Evolutionary conservation across 2,797 vertebrate genomes (phyloP).

Genomic region (Enteromius argenteus): DNA sequence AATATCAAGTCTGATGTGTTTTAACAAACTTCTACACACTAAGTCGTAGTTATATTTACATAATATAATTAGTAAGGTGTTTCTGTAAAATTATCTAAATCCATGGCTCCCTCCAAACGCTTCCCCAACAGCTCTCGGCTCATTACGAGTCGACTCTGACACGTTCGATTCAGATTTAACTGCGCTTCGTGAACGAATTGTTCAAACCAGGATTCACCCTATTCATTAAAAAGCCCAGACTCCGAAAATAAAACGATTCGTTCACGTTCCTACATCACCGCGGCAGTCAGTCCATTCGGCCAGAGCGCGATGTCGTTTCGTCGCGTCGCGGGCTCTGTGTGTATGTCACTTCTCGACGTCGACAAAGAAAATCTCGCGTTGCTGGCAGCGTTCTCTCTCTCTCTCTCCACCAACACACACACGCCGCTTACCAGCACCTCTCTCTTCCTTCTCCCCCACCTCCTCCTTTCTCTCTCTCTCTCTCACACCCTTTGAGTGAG

Average conservation of each 20-base stretch:
- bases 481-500: constrained; percentile 71
- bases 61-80: neutral
- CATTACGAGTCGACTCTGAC: neutral
- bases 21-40: neutral
- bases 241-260: neutral
- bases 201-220: neutral
- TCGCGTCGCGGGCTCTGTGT: neutral
- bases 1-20: neutral
- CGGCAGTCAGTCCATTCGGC: neutral
- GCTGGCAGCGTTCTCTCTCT: constrained; percentile 59
- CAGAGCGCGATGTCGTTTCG: neutral
- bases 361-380: constrained; percentile 74
- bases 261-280: neutral
- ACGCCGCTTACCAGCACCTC: constrained; percentile 58
- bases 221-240: neutral
- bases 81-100: neutral
- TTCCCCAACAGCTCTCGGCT: neutral
- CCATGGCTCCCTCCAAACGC: neutral
- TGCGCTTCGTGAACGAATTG: neutral
- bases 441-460: constrained; percentile 37
- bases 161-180: neutral
- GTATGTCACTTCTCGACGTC: constrained; percentile 49
- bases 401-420: constrained; percentile 55
- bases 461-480: constrained; percentile 57
- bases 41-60: neutral